Conservation (phyloP, 2,113 vertebrate species). For the Sphaerodactylus townsendi region DNA sequence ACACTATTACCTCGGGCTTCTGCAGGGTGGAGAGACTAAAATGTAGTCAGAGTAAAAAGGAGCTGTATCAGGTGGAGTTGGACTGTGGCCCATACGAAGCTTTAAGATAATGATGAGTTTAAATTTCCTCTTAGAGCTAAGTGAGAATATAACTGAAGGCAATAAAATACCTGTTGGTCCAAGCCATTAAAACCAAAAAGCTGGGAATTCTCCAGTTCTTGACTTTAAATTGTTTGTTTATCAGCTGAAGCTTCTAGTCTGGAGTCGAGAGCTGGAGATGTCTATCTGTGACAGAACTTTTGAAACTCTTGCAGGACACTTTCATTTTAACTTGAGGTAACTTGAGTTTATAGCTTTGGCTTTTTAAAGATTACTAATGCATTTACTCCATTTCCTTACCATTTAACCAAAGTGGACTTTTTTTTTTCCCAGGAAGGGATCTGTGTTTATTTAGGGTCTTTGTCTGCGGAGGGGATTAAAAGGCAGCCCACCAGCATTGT, state of each 20-base stretch:
- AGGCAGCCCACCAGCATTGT: constrained; percentile 84
- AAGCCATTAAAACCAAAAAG: constrained; percentile 87
- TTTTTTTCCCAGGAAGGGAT: constrained; percentile 85
- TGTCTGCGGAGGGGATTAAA: constrained; percentile 89
- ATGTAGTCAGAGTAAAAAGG: constrained; percentile 61
- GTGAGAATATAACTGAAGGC: constrained; percentile 87
- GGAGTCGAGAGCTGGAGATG: constrained; percentile 87
- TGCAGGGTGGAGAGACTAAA: constrained; percentile 56
- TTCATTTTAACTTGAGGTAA: constrained; percentile 91
- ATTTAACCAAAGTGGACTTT: constrained; percentile 88
- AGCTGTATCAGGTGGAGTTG: constrained; percentile 77
- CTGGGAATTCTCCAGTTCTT: constrained; percentile 88
- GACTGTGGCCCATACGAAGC: constrained; percentile 74
- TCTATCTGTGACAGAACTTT: constrained; percentile 90
- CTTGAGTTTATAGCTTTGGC: constrained; percentile 87
- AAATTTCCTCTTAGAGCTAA: constrained; percentile 86
- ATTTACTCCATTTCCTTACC: constrained; percentile 91
- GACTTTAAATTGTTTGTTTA: constrained; percentile 89
- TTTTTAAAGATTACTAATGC: constrained; percentile 92
- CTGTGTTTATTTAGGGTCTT: constrained; percentile 88
- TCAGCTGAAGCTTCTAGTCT: constrained; percentile 88
- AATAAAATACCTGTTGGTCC: constrained; percentile 88
- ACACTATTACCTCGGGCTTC: constrained; percentile 76
- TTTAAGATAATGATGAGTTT: constrained; percentile 86
- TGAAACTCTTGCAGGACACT: constrained; percentile 86